phyloP scores from a whole-genome alignment of 2,888 invertebrate species.

The Limnephilus lunatus region DNA sequence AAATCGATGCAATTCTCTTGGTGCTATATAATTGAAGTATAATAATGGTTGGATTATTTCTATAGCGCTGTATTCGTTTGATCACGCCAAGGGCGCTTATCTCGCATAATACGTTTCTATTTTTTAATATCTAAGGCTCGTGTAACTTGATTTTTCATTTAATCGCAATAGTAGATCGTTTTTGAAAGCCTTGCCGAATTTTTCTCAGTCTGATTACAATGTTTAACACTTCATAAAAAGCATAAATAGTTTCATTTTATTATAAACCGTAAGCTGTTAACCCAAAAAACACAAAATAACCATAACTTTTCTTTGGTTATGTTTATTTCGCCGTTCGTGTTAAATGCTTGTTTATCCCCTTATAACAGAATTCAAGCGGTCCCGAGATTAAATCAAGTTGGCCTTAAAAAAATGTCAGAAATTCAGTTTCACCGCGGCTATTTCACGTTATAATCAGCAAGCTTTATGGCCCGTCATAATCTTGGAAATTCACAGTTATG shows the following conservation, averaged over 20 bases:
- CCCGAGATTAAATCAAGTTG: background rate
- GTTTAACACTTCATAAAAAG: background rate
- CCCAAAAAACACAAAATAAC: background rate
- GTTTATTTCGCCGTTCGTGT: background rate
- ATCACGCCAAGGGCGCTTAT: too few species aligned
- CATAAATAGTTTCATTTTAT: background rate
- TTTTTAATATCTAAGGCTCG: background rate
- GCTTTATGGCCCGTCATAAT: conserved; percentile 35
- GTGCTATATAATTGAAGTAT: too few species aligned
- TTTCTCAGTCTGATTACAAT: background rate
- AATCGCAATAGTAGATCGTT: background rate
- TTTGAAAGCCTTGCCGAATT: background rate
- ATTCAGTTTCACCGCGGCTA: background rate
- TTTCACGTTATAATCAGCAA: conserved; percentile 29
- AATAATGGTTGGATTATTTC: too few species aligned
- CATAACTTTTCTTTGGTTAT: background rate
- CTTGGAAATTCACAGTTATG: conserved; percentile 26
- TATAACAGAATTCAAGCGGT: background rate
- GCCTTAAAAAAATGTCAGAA: conserved; percentile 21
- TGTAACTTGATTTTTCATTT: background rate
- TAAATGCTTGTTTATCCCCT: background rate
- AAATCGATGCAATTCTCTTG: too few species aligned
- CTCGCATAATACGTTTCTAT: too few species aligned
- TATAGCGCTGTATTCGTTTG: too few species aligned
- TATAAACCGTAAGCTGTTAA: background rate